Percentiles rank a stretch among this genome's conserved stretches.
Conservation (phyloP, 30 jellyfish, hydroid and myxozoan genomes). For the Aurelia sp. region DNA sequence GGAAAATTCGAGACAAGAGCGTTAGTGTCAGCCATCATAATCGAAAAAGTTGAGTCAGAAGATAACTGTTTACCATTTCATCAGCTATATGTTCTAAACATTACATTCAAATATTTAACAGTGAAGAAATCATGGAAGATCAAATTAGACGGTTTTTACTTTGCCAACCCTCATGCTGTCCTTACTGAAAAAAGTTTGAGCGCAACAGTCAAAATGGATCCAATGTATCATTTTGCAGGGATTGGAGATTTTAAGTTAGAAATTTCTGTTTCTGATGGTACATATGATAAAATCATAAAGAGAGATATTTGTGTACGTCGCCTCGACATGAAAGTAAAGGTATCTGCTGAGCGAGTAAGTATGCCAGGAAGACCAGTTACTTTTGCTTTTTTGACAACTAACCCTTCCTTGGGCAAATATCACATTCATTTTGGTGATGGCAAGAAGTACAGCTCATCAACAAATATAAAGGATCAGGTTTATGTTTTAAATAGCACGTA, state of each 20-base stretch:
- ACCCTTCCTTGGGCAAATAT: background rate
- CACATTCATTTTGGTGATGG: conserved; percentile 19
- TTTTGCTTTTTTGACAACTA: background rate
- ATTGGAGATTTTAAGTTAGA: background rate
- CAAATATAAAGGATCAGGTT: background rate
- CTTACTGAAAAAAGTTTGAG: conserved; percentile 17
- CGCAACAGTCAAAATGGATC: conserved; percentile 15
- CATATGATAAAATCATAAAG: background rate
- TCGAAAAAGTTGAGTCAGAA: conserved; percentile 5
- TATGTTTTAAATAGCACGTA: background rate
- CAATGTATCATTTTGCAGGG: background rate
- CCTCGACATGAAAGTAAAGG: background rate
- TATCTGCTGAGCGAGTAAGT: conserved; percentile 2
- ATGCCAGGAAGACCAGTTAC: background rate
- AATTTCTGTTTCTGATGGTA: background rate
- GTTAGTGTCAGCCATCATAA: background rate
- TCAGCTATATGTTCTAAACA: conserved; percentile 1
- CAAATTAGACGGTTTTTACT: background rate
- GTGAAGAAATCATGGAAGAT: conserved; percentile 21
- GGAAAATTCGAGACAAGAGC: background rate
- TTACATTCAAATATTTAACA: conserved; percentile 2
- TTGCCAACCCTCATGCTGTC: background rate
- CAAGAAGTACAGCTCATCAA: background rate
- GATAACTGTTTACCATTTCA: conserved; percentile 13
- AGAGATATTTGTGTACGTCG: background rate